Conservation (phyloP, 2,797 vertebrate genomes). For the Enteromius thamalakanensis region DNA sequence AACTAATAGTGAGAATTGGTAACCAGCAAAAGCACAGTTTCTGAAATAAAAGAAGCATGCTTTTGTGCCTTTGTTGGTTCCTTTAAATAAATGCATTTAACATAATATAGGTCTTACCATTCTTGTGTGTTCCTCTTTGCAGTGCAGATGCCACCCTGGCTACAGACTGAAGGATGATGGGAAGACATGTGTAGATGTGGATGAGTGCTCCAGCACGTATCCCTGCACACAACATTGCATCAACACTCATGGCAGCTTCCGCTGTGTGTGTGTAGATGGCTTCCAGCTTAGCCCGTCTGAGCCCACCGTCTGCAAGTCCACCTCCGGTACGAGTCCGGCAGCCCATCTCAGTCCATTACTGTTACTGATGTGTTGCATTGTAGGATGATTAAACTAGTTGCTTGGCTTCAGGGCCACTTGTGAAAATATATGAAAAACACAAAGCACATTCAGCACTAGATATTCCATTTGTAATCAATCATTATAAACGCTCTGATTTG, state of each 20-base stretch:
- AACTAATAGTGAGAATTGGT: too few relatives aligned
- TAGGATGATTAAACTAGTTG: not conserved
- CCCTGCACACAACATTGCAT: slow-evolving; percentile 95
- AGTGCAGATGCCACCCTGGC: slow-evolving; percentile 93
- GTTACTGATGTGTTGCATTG: not conserved
- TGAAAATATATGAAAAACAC: not conserved
- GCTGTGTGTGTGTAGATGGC: slow-evolving; percentile 92
- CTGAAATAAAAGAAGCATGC: not conserved
- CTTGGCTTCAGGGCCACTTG: not conserved
- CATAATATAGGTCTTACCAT: not conserved
- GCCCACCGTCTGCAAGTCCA: slow-evolving; percentile 92
- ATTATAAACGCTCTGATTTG: not conserved
- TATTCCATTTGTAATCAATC: not conserved
- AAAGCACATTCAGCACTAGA: not conserved
- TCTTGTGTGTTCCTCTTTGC: slow-evolving; percentile 43
- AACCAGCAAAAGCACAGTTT: not conserved
- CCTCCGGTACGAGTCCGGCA: slow-evolving; percentile 76
- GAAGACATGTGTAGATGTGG: slow-evolving; percentile 90
- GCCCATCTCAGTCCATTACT: not conserved
- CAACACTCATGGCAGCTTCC: slow-evolving; percentile 87
- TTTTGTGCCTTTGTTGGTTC: not conserved
- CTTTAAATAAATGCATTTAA: not conserved
- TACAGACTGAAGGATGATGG: slow-evolving; percentile 94
- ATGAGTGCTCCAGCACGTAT: slow-evolving; percentile 91
- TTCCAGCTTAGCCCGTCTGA: slow-evolving; percentile 85